These are phyloP conservation scores for Phalacrocorax pelagicus DNA, from an alignment of 2,113 vertebrate species.

Conservation along the genomic window DNA sequence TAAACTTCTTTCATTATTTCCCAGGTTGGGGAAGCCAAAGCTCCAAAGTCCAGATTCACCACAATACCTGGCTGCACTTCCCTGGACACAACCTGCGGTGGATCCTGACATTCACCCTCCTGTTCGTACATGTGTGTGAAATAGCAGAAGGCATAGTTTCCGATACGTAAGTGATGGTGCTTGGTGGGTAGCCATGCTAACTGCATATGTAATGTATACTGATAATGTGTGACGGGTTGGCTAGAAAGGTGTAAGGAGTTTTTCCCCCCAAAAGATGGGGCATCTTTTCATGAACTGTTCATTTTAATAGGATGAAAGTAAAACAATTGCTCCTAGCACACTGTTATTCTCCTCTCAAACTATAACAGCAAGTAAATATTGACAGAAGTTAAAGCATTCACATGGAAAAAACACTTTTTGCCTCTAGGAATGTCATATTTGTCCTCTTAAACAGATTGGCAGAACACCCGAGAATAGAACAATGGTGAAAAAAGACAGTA, in stretches of 20 bases:
- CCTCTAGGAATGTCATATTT: not conserved
- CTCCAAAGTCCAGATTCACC: conserved; percentile 98
- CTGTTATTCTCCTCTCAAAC: not conserved
- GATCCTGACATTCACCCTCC: conserved; percentile 94
- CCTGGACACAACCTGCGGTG: conserved; percentile 95
- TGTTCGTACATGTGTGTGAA: conserved; percentile 96
- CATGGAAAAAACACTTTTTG: not conserved
- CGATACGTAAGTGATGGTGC: conserved; percentile 79
- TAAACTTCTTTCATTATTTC: not conserved
- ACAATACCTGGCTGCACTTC: conserved; percentile 98
- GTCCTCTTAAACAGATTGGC: not conserved
- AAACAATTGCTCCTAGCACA: not conserved
- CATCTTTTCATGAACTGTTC: not conserved
- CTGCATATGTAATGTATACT: not conserved
- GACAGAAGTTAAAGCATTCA: not conserved
- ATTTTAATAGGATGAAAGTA: not conserved
- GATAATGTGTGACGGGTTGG: not conserved
- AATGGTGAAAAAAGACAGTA: not conserved
- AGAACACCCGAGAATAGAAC: not conserved
- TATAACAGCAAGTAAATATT: not conserved
- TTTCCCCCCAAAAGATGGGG: fast-evolving
- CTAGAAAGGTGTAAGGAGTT: not conserved
- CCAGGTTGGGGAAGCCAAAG: conserved; percentile 98
- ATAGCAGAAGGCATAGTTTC: conserved; percentile 96
- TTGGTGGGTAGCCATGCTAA: not conserved